Evolutionary conservation across 2,888 invertebrate species (phyloP), one percentile per base, ranked within the genome.

Genomic region (Drosophila aldrichi): DNA sequence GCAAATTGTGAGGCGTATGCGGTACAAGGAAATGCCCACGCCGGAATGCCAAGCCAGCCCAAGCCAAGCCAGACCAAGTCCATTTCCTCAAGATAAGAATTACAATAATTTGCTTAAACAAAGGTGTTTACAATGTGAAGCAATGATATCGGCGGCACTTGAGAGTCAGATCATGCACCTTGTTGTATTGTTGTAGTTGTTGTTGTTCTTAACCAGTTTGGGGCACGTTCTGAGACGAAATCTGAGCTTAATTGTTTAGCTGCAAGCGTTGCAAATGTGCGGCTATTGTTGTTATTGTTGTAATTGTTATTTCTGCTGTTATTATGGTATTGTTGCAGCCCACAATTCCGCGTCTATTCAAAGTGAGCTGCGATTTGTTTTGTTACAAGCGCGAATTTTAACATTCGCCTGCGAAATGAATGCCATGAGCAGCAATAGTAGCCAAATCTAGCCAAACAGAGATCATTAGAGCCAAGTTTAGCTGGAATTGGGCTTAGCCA

Each of bases 211-310:
- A 43, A 16, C 34, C 34, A 51, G 51, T 46, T 44, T 57, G 80
- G 61, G 70, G 82, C 84, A 84, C 85, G 88, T 84, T 84, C 84
- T 84, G 68, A 72, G 65, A 56, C 58, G 81, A 76, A 84, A 84
- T 78, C 78, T 46, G 63, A 67, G 73, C 65, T 52, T 72, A 71
- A 83, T 79, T 86, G 84, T 77, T 56, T 49, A 60, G 74, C 58
- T 65, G 62, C 60, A 66, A 51, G 51, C 73, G 49, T 58, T 74
- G 70, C 68, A 85, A 82, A 70, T 80, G 61, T 75, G 75, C 48
- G 48, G 55, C 44, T 71, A 40, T 54, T 54, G 18, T 49, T 48
- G 63, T 44, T 59, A 44, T 36, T 55, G 18, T 43, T 62, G 18
- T 51, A 16, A 43, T 49, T 49, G 49, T 52, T 36, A 52, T 22